phyloP scores from a whole-genome alignment of 2,888 invertebrate species.

The Anthoptus insignis region DNA sequence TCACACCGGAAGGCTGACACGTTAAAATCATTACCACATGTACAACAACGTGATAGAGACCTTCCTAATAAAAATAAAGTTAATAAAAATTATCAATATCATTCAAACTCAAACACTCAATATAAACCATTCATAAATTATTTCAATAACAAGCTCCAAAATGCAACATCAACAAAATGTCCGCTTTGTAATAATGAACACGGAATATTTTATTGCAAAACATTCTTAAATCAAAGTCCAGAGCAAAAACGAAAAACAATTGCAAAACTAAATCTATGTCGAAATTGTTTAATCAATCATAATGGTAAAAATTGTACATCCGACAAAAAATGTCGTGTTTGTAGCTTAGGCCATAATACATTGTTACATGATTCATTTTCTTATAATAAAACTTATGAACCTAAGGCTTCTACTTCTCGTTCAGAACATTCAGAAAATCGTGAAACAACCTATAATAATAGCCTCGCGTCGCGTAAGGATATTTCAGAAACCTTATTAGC shows the following conservation, averaged over 20 bases:
- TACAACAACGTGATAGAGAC: conserved; percentile 11
- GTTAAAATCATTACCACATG: background rate
- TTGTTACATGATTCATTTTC: background rate
- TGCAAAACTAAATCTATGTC: conserved; percentile 19
- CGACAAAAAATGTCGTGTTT: background rate
- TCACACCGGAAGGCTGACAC: background rate
- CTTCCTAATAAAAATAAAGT: background rate
- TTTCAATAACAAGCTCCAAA: conserved; percentile 8
- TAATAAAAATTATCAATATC: conserved; percentile 3
- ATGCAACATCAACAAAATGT: background rate
- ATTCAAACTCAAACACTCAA: conserved; percentile 9
- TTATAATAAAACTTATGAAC: background rate
- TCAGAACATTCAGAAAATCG: background rate
- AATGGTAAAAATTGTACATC: conserved; percentile 20
- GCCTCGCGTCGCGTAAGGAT: conserved; percentile 30
- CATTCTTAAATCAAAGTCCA: conserved; percentile 25
- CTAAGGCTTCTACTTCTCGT: background rate
- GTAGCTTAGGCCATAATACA: conserved; percentile 29
- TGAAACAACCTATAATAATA: background rate
- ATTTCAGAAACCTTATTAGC: conserved; percentile 27
- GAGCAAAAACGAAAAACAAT: conserved; percentile 17
- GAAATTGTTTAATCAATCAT: conserved; percentile 37
- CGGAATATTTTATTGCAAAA: conserved; percentile 37
- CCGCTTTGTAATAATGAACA: conserved; percentile 23
- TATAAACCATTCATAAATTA: conserved; percentile 18